Percentiles rank a stretch among this genome's conserved stretches.
Evolutionary conservation across 1,140 invertebrate genomes (phyloP).

Genomic region (Araneus ventricosus): DNA sequence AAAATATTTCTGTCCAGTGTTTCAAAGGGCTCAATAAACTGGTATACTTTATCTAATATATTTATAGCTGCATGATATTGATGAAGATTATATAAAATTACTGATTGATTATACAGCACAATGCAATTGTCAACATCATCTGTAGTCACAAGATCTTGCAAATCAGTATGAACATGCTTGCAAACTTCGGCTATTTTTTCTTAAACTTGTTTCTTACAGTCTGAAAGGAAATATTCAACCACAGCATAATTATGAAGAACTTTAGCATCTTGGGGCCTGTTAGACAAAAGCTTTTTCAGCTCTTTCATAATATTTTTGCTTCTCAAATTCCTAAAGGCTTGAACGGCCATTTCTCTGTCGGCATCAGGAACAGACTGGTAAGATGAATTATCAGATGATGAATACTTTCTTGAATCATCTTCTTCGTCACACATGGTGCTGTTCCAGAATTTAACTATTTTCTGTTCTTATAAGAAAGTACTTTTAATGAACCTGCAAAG

Average conservation of each 20-base stretch:
- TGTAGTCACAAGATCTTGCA: slow-evolving; percentile 83
- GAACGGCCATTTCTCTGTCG: slow-evolving; percentile 83
- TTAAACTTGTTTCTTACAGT: slow-evolving; percentile 86
- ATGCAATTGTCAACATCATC: slow-evolving; percentile 87
- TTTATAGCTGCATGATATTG: slow-evolving; percentile 88
- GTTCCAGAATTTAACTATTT: not conserved
- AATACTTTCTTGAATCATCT: slow-evolving; percentile 27
- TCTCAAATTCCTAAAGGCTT: slow-evolving; percentile 83
- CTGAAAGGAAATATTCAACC: slow-evolving; percentile 86
- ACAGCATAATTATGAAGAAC: slow-evolving; percentile 87
- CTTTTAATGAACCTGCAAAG: not conserved
- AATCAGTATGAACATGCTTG: slow-evolving; percentile 81
- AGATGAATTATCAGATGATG: slow-evolving; percentile 4
- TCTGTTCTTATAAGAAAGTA: not conserved
- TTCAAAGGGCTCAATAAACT: slow-evolving; percentile 86
- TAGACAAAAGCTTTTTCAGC: slow-evolving; percentile 83
- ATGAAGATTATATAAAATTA: slow-evolving; percentile 88
- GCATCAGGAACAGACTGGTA: slow-evolving; percentile 81
- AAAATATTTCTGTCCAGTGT: slow-evolving; percentile 85
- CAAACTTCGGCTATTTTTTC: slow-evolving; percentile 85
- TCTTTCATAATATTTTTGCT: slow-evolving; percentile 83
- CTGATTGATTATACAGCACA: slow-evolving; percentile 89
- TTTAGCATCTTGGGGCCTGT: slow-evolving; percentile 85
- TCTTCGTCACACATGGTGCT: slow-evolving; percentile 66
- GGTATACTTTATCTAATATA: slow-evolving; percentile 87